Conservation (phyloP, 2,888 invertebrate genomes). For the Tetrapedia diversipes region DNA sequence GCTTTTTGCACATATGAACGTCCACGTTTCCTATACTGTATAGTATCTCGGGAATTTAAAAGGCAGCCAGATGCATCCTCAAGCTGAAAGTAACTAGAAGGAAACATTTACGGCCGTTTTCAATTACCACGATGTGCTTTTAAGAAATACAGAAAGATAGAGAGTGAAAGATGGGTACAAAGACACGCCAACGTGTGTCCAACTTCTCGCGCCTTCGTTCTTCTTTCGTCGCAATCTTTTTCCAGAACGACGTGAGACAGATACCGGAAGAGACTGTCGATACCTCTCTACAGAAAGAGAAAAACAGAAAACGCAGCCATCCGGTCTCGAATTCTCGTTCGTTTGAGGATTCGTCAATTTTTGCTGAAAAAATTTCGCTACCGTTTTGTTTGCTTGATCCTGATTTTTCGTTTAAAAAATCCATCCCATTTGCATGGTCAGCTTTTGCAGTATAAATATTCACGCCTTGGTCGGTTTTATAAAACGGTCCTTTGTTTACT, state of each 20-base stretch:
- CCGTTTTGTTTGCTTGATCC: constrained; percentile 4
- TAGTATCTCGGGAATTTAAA: constrained; percentile 29
- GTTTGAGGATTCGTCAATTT: constrained; percentile 9
- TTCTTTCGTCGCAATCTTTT: not conserved
- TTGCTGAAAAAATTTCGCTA: not conserved
- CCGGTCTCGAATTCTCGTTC: constrained; percentile 10
- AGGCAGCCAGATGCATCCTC: too few species aligned
- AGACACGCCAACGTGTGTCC: not conserved
- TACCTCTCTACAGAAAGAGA: too few species aligned
- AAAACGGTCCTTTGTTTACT: not conserved
- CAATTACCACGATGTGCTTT: constrained; percentile 40
- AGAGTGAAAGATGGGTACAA: not conserved
- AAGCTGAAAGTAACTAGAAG: constrained; percentile 21
- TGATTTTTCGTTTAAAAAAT: too few species aligned
- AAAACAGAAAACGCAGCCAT: not conserved
- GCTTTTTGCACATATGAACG: not conserved
- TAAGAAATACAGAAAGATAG: constrained; percentile 38
- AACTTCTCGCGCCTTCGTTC: not conserved
- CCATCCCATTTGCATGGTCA: not conserved
- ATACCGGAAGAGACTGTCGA: too few species aligned
- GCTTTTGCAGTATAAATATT: constrained; percentile 13
- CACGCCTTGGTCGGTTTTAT: not conserved
- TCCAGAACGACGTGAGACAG: not conserved
- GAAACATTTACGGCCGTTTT: constrained; percentile 34
- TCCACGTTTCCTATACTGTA: not conserved